Base-by-base conservation (phyloP, 2,797 vertebrate species). In the Calcarius lapponicus region DNA sequence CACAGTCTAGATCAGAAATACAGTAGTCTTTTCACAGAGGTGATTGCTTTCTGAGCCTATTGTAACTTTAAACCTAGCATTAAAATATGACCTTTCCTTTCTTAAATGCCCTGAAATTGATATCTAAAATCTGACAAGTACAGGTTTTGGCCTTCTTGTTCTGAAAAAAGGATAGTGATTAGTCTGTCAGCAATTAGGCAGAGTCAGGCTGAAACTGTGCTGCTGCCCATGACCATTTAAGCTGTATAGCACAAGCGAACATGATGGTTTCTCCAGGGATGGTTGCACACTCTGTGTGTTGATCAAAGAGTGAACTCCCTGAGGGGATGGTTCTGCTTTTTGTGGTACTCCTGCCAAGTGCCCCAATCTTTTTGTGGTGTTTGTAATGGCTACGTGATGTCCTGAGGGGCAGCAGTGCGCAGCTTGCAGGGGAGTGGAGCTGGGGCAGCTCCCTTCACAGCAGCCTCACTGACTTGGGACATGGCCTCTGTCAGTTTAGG, bases 231-330 rank as follows among this genome's bases (percentile, higher is more conserved):
- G 29, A 8, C 48, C 1, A 5, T 1, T 18, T 32, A 32, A 86
- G 50, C 34, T 0, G 0, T n/a, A 5, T 3, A 75, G 50, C 38
- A 22, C 28, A 28, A 36, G 32, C 10, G 56, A 2, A 2, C 13
- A 2, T 2, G 10, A 25, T 81, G 53, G 2, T 57, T 78, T 80
- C 50, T 31, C 2, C 2, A 57, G 51, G 43, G 28, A 3, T n/a
- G 54, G 8, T 36, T 87, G 22, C 22, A 18, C 1, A 0, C 24
- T 67, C 7, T 34, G 32, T 29, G 31, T 21, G 7, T 25, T 45
- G 6, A 45, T 53, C 29, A 6, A 69, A 54, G 17, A 22, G 10
- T 1, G 1, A 45, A 11, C 42, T 73, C 16, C n/a, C 20, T 38
- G 20, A 57, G 72, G 40, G 24, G 3, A 17, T 24, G 13, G 3